phyloP scores from a whole-genome alignment of 2,113 vertebrate species.

The Columbina picui region DNA sequence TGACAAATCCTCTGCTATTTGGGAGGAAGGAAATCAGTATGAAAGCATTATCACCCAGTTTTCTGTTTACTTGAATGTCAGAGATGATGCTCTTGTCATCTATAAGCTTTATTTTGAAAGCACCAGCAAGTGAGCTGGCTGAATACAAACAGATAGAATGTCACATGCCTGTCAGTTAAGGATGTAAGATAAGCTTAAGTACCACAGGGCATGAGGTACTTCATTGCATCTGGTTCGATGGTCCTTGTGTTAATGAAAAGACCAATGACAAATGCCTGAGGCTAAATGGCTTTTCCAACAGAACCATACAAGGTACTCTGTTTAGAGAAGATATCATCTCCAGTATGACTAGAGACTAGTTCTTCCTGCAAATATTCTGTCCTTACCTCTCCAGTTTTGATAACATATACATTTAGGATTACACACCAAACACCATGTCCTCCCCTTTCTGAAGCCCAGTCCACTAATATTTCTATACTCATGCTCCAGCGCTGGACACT shows the following conservation, averaged over 20 bases:
- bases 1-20: not conserved
- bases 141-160: not conserved
- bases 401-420: not conserved
- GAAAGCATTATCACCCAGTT: not conserved
- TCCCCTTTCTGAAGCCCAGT: not conserved
- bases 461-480: not conserved
- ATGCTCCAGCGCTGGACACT: not conserved
- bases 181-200: not conserved
- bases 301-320: rapidly evolving
- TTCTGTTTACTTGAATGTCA: not conserved
- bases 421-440: not conserved
- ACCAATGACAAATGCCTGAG: not conserved
- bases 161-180: not conserved
- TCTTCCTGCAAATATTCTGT: not conserved
- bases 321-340: not conserved
- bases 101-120: not conserved
- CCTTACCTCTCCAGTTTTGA: not conserved
- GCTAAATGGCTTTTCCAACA: not conserved
- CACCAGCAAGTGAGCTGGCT: not conserved
- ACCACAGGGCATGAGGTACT: not conserved
- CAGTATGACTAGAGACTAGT: not conserved
- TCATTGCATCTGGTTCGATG: not conserved
- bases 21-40: not conserved
- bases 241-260: not conserved
- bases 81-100: not conserved